Percentiles rank a stretch among this genome's conserved stretches.
These are phyloP conservation scores for Pollenia griseotomentosa DNA, from an alignment of 2,888 invertebrate genomes.

Conservation along the genomic window DNA sequence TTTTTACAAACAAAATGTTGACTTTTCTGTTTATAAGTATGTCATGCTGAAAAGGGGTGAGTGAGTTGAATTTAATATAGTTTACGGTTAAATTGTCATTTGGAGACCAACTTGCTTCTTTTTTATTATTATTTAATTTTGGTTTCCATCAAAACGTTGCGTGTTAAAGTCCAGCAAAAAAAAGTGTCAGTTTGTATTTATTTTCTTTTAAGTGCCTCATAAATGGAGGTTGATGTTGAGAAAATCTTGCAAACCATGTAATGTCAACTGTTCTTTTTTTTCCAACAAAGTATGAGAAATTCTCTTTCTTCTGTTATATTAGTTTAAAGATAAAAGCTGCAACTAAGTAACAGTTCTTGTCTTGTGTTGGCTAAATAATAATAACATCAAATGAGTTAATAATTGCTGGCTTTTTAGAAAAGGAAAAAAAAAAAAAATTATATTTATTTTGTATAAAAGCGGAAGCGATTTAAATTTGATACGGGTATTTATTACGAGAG, in stretches of 20 bases:
- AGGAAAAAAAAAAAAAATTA: not conserved
- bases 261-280: slow-evolving; percentile 9
- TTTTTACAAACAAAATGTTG: slow-evolving; percentile 15
- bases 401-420: slow-evolving; percentile 51
- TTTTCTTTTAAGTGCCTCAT: slow-evolving; percentile 25
- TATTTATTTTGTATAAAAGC: slow-evolving; percentile 5
- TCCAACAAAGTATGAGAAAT: slow-evolving; percentile 4
- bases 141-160: slow-evolving; percentile 36
- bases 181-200: slow-evolving; percentile 47
- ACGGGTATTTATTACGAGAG: slow-evolving; percentile 7
- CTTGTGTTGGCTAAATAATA: slow-evolving; percentile 58
- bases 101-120: not conserved
- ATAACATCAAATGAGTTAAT: slow-evolving; percentile 71
- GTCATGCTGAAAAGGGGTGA: not conserved
- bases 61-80: not conserved
- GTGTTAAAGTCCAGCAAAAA: slow-evolving; percentile 45
- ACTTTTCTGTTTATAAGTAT: not conserved
- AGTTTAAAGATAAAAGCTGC: too few species aligned
- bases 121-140: slow-evolving; percentile 6
- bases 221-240: slow-evolving; percentile 40
- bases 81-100: slow-evolving; percentile 57
- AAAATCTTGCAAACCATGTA: slow-evolving; percentile 17
- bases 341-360: slow-evolving; percentile 23
- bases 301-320: not conserved
- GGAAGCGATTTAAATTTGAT: slow-evolving; percentile 34